phyloP scores from a whole-genome alignment of 2,888 invertebrate genomes.

The Latheticus oryzae region DNA sequence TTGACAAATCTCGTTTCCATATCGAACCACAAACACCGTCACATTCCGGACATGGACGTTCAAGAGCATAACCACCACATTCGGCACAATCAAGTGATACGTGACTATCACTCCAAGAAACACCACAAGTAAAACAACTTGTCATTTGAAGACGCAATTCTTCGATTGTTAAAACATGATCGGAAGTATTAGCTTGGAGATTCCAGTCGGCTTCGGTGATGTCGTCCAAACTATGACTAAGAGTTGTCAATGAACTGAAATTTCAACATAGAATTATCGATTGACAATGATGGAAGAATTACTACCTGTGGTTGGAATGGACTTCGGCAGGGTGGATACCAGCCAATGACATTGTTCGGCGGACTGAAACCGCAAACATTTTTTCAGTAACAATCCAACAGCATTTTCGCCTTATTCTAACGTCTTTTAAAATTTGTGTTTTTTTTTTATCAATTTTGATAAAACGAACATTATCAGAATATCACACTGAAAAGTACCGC shows the following conservation, averaged over 20 bases:
- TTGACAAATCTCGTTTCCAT: constrained; percentile 83
- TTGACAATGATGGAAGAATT: constrained; percentile 7
- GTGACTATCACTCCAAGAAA: constrained; percentile 83
- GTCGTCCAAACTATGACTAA: constrained; percentile 64
- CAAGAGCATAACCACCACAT: constrained; percentile 82
- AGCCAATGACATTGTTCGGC: constrained; percentile 69
- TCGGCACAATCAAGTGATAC: constrained; percentile 82
- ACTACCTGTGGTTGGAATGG: constrained; percentile 63
- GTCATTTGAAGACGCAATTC: constrained; percentile 77
- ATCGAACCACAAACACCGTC: constrained; percentile 77
- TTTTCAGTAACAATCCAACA: too few species aligned
- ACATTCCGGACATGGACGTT: constrained; percentile 81
- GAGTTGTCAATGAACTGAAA: constrained; percentile 61
- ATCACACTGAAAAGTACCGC: too few species aligned
- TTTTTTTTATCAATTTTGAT: too few species aligned
- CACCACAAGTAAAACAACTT: constrained; percentile 83
- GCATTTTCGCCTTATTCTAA: too few species aligned
- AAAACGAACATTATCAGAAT: too few species aligned
- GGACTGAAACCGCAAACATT: too few species aligned
- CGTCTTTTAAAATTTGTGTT: too few species aligned
- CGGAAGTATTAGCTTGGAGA: constrained; percentile 52
- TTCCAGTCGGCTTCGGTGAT: constrained; percentile 53
- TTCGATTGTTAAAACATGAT: constrained; percentile 76
- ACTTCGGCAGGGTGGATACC: constrained; percentile 69
- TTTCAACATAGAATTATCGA: constrained; percentile 34